phyloP scores from a whole-genome alignment of 53 echinoderm and acorn worm species.

The Paracentrotus lividus region DNA sequence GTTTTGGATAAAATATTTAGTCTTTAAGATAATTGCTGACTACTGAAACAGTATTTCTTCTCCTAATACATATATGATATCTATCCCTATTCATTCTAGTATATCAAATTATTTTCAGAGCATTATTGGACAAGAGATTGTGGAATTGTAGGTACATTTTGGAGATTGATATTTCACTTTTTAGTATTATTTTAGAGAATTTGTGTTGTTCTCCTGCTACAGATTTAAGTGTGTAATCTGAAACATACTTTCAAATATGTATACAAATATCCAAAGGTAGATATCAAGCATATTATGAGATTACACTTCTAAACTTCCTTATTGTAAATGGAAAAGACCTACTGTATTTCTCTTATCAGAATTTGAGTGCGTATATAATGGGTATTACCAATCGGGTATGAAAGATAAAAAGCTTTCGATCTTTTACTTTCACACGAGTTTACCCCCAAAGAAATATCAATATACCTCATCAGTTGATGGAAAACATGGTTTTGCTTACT shows the following conservation, averaged over 20 bases:
- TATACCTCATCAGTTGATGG: background rate
- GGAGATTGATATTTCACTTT: background rate
- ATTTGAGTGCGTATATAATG: background rate
- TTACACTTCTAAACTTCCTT: background rate
- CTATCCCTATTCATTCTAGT: background rate
- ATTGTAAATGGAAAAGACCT: too few relatives aligned
- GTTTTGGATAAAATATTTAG: background rate
- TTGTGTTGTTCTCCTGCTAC: too few relatives aligned
- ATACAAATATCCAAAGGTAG: background rate
- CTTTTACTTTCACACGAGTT: background rate
- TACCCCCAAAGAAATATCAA: background rate
- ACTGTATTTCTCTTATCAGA: background rate
- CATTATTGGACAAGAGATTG: conserved; percentile 31
- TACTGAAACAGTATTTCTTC: background rate
- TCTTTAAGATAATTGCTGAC: background rate
- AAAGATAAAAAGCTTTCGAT: background rate
- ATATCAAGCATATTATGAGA: background rate
- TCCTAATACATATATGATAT: background rate
- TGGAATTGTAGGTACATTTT: background rate
- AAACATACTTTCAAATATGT: background rate
- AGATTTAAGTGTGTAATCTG: background rate
- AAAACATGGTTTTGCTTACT: background rate
- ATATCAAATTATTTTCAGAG: background rate
- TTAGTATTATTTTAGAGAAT: background rate
- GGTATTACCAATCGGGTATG: background rate